Base-by-base conservation (phyloP, 2,797 vertebrate species). In the Echiichthys vipera region DNA sequence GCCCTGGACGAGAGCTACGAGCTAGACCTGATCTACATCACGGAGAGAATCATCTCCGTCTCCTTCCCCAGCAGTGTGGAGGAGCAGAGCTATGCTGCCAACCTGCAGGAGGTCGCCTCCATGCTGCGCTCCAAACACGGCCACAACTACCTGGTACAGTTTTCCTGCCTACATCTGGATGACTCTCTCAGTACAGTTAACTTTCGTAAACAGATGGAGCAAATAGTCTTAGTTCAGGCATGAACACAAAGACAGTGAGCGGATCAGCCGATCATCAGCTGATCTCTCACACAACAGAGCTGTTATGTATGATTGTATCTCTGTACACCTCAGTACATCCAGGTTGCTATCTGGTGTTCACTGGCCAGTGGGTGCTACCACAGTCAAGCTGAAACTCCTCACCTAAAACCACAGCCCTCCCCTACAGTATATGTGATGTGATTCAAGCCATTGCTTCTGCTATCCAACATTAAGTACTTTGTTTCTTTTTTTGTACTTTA, bases 111-210 rank as follows among this genome's bases (percentile, higher is more conserved):
- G 88, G 97, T 99, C 77, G 97, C 98, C 39, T 96, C 95, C 90
- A 99, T 99, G 98, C 95, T 99, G 84, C 95, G 95, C 86, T 99
- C 97, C 89, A 99, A 99, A 90, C 98, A 99, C 1, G 97, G 96
- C 0, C 94, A 97, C 81, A 97, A 94, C 91, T 99, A 99, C 50
- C 91, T 99, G 96, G 98, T 99, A 81, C 90, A 86, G 10, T 9
- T 55, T 12, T 34, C 39, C 37, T 47, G 24, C 18, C 4, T 14
- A 17, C 42, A 24, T 53, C 10, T 25, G 45, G 9, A 13, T 14
- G 22, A 24, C 18, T 20, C 30, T 32, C 32, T 18, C 20, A 14
- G 27, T 20, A 5, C 5, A 36, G 34, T 45, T 54, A 11, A 1
- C 20, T n/a, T 10, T 32, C 2, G 17, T 18, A 65, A 36, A 40